These are phyloP conservation scores for Oscheius sp. DNA, from an alignment of 2,888 invertebrate species.

Conservation along the genomic window DNA sequence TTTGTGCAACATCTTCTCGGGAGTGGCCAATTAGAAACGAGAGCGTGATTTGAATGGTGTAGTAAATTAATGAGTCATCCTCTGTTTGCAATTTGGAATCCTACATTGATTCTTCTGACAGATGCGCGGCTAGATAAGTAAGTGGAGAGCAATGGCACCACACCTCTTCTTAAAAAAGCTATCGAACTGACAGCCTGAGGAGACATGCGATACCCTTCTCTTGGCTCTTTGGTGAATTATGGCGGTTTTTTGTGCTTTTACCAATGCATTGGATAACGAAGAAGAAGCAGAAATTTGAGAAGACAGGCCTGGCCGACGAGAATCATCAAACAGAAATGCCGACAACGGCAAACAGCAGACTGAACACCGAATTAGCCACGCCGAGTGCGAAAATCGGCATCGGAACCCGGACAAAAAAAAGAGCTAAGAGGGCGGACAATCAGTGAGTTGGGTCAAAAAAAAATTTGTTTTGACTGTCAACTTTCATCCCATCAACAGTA, in stretches of 20 bases:
- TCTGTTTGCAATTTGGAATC: slow-evolving; percentile 19
- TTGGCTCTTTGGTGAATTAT: slow-evolving; percentile 20
- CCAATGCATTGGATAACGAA: slow-evolving; percentile 32
- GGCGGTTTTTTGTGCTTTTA: slow-evolving; percentile 11
- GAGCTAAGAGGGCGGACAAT: background rate
- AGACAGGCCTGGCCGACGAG: slow-evolving; percentile 33
- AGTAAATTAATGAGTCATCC: slow-evolving; percentile 14
- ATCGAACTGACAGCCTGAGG: background rate
- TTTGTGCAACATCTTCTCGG: background rate
- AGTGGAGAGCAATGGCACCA: slow-evolving; percentile 17
- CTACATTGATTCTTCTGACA: slow-evolving; percentile 32
- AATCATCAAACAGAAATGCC: slow-evolving; percentile 37
- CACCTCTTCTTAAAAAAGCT: background rate
- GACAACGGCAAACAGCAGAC: slow-evolving; percentile 35
- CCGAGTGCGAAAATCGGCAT: slow-evolving; percentile 30
- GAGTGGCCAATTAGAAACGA: background rate
- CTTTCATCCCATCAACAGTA: background rate
- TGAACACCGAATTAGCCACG: slow-evolving; percentile 36
- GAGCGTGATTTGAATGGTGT: background rate
- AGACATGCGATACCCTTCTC: slow-evolving; percentile 23
- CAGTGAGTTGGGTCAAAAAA: background rate
- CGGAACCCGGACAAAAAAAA: slow-evolving; percentile 6
- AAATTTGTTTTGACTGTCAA: background rate
- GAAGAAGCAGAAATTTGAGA: slow-evolving; percentile 35
- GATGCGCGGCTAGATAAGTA: slow-evolving; percentile 31